phyloP scores from a whole-genome alignment of 2,888 invertebrate genomes.

The Xylocampa areola region DNA sequence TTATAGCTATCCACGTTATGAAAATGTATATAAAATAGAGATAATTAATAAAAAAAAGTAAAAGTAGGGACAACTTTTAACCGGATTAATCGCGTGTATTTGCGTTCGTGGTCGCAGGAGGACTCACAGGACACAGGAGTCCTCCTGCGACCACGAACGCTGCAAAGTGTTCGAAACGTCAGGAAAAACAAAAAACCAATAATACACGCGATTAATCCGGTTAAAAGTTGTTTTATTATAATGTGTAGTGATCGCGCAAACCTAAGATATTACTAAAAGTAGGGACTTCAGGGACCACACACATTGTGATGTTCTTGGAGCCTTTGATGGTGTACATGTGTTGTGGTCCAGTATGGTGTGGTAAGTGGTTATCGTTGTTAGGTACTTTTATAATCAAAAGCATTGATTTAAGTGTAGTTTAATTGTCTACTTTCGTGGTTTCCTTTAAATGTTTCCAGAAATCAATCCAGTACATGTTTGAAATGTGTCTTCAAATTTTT shows the following conservation, averaged over 20 bases:
- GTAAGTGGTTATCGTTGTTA: conserved; percentile 22
- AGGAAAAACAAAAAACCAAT: no score
- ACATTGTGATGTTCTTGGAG: not conserved
- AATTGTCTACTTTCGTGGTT: not conserved
- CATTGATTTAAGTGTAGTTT: conserved; percentile 9
- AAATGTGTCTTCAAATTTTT: not conserved
- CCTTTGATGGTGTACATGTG: conserved; percentile 29
- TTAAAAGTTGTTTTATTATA: no score
- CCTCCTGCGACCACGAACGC: no score
- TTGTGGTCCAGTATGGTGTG: conserved; percentile 31
- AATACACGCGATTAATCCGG: no score
- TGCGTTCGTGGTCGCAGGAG: no score
- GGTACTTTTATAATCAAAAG: not conserved
- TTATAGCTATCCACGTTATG: no score
- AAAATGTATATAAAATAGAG: no score
- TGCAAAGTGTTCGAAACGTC: no score
- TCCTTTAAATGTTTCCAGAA: not conserved
- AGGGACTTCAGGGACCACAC: conserved; percentile 31
- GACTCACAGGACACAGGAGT: no score
- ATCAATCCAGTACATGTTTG: not conserved
- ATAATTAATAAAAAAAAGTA: not conserved
- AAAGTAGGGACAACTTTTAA: not conserved
- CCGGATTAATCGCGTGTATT: no score
- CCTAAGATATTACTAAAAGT: not conserved
- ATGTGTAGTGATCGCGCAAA: no score